phyloP scores from a whole-genome alignment of 2,888 invertebrate species.

The Imbricaverruca yamaguchii region DNA sequence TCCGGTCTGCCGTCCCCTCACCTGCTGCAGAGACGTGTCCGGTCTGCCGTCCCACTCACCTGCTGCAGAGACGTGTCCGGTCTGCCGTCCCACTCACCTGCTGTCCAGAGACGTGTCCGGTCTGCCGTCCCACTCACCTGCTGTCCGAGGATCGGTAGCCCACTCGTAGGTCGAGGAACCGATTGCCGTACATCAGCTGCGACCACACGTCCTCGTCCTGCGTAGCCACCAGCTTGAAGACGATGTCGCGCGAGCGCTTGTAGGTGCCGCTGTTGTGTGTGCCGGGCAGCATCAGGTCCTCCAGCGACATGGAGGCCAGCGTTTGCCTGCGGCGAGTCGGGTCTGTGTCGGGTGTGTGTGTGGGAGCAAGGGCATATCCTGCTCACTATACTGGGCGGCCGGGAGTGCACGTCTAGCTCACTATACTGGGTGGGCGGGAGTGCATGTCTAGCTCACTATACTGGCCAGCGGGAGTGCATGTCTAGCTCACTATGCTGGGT shows the following conservation, averaged over 20 bases:
- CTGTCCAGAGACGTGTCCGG: no score
- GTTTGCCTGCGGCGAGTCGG: not conserved
- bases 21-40: slow-evolving; percentile 30
- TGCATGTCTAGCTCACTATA: no score
- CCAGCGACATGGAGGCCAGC: slow-evolving; percentile 19
- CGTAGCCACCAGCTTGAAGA: slow-evolving; percentile 41
- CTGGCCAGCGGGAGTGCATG: no score
- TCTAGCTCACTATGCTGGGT: no score
- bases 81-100: no score
- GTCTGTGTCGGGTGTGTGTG: no score
- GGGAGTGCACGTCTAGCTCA: no score
- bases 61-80: no score
- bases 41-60: slow-evolving; percentile 41
- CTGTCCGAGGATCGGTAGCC: slow-evolving; percentile 52
- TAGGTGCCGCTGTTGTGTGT: slow-evolving; percentile 61
- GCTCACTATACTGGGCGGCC: no score
- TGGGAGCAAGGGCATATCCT: no score
- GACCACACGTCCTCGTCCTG: slow-evolving; percentile 75
- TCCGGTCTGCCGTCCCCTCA: no score
- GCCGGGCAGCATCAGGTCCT: slow-evolving; percentile 54
- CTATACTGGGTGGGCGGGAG: no score
- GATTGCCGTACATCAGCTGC: slow-evolving; percentile 70
- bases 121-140: slow-evolving; percentile 42
- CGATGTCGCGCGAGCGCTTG: slow-evolving; percentile 33
- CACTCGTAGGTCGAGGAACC: slow-evolving; percentile 71